Evolutionary conservation across 2,888 invertebrate genomes (phyloP).

Genomic region (Ormyrus nitidulus): DNA sequence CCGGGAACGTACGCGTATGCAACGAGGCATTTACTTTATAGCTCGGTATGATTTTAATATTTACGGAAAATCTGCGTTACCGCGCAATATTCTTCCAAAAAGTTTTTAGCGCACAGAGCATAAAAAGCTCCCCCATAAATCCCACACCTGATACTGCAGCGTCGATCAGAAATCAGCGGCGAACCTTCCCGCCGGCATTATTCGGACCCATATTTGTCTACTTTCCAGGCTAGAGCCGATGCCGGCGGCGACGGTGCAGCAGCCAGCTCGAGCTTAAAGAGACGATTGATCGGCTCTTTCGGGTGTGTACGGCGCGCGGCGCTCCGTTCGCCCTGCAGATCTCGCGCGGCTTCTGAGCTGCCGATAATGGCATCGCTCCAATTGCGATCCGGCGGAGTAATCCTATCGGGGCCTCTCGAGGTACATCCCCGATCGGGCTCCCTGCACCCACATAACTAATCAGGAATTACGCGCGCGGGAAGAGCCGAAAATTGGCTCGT

Average conservation of each 20-base stretch:
- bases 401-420: constrained; percentile 25
- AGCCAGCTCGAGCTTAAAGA: not conserved
- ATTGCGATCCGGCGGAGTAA: constrained; percentile 38
- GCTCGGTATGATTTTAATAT: too few species aligned
- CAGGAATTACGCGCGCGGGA: constrained; percentile 30
- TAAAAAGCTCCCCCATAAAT: too few species aligned
- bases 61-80: too few species aligned
- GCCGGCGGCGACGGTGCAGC: not conserved
- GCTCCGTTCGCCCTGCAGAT: not conserved
- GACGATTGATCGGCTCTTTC: constrained; percentile 42
- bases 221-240: too few species aligned
- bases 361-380: constrained; percentile 35
- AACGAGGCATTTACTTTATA: not conserved
- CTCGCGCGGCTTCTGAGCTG: not conserved
- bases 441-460: constrained; percentile 37
- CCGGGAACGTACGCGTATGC: not conserved
- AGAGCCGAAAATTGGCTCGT: constrained; percentile 12
- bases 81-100: too few species aligned
- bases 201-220: too few species aligned
- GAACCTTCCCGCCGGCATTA: too few species aligned
- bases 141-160: too few species aligned
- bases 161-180: too few species aligned
- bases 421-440: constrained; percentile 23
- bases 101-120: too few species aligned
- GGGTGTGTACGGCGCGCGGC: too few species aligned